phyloP scores from a whole-genome alignment of 2,113 vertebrate genomes.

The Eptesicus fuscus region DNA sequence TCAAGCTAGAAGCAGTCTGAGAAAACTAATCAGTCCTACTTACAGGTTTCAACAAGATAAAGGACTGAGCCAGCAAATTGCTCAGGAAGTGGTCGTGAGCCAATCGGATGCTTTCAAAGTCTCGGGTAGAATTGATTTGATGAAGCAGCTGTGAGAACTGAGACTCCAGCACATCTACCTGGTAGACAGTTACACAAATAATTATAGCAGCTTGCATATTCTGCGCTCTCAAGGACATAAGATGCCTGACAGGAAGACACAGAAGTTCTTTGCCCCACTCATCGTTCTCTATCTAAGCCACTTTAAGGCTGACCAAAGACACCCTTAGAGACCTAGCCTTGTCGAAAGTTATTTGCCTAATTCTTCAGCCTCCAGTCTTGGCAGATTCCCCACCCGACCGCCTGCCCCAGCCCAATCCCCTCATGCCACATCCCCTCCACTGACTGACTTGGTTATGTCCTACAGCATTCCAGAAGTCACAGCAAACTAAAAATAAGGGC shows the following conservation, averaged over 20 bases:
- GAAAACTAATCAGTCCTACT: conserved; percentile 55
- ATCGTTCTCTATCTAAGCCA: not conserved
- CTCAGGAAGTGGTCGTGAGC: conserved; percentile 98
- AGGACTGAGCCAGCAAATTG: conserved; percentile 96
- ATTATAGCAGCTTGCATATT: not conserved
- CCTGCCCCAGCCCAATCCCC: not conserved
- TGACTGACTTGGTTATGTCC: not conserved
- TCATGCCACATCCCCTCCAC: not conserved
- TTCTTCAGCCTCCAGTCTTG: not conserved
- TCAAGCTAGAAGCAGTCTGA: not conserved
- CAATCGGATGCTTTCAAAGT: conserved; percentile 97
- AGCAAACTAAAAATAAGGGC: not conserved
- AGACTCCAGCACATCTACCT: conserved; percentile 98
- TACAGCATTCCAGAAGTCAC: not conserved
- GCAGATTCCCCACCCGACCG: not conserved
- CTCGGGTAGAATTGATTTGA: conserved; percentile 94
- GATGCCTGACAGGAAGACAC: not conserved
- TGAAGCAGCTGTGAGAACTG: conserved; percentile 98
- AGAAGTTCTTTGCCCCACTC: not conserved
- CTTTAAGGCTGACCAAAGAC: not conserved
- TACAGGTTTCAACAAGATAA: conserved; percentile 97
- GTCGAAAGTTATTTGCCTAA: not conserved
- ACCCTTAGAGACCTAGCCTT: not conserved
- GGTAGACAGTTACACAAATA: not conserved
- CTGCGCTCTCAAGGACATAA: not conserved